Evolutionary conservation across 2,888 invertebrate species (phyloP), one percentile per base, ranked within the genome.

Genomic region (Anoplius nigerrimus): DNA sequence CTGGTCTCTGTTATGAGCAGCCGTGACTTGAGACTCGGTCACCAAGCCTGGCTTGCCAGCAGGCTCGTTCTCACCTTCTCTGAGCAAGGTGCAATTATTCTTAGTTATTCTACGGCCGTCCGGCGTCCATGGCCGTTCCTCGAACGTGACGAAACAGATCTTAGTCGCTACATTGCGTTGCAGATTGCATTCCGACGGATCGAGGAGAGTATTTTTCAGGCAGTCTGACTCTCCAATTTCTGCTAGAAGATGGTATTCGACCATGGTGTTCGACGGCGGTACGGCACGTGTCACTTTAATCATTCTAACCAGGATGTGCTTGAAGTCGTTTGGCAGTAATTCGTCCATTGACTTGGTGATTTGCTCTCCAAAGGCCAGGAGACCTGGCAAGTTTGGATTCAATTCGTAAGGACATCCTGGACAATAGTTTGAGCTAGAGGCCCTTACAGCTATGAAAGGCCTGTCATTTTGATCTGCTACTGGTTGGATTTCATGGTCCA

Each of bases 351-450:
- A 78, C 6, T 62, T 71, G 0, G 82, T 74, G 0, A 82, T 80
- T 60, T 86, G 80, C 2, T 86, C 84, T 2, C 77, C 82, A n/a
- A 87, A 86, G 6, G 72, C 73, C 1, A 66, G 64, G 0, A 88
- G 74, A 18, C 86, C 87, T n/a, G 87, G 85, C 24, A 88, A 65
- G 21, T 82, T 82, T 0, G 87, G 84, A 71, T 88, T 88, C 16
- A 89, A 52, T 27, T 88, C 87, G 53, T 82, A 87, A 0, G 88
- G 88, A 64, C 88, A 89, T 45, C 87, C 87, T 2, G 88, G 84
- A 68, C 87, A 89, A 62, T 87, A 87, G 2, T 78, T 80, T 0
- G 81, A 68, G 51, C 71, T 78, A 2, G 80, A 73, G 0, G 86
- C 84, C 43, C 82, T 80, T 16, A 86, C 81, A 0, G 88, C 87